phyloP scores from a whole-genome alignment of 2,888 invertebrate genomes.

The Tuberolachnus salignus region DNA sequence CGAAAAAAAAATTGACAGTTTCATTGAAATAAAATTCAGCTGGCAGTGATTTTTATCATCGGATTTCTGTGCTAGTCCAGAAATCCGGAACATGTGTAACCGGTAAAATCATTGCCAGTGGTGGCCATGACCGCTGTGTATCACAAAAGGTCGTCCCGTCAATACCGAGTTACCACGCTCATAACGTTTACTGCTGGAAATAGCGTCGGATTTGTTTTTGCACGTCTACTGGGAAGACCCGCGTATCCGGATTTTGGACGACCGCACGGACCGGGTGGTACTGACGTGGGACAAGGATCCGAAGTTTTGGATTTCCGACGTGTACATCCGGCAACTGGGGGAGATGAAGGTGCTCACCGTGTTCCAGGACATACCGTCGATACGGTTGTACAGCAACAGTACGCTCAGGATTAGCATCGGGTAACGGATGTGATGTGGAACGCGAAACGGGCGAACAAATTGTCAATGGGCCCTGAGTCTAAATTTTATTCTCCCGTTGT shows the following conservation, averaged over 20 bases:
- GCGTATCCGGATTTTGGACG: conserved; percentile 63
- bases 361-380: conserved; percentile 70
- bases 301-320: conserved; percentile 68
- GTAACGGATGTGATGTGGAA: conserved; percentile 63
- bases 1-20: too few relatives aligned
- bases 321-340: conserved; percentile 71
- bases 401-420: conserved; percentile 72
- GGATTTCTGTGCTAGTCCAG: too few relatives aligned
- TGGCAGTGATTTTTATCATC: too few relatives aligned
- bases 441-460: background rate
- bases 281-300: conserved; percentile 61
- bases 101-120: too few relatives aligned
- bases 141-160: too few relatives aligned
- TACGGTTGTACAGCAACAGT: conserved; percentile 69
- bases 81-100: too few relatives aligned
- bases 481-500: background rate
- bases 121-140: too few relatives aligned
- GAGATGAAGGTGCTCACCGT: conserved; percentile 70
- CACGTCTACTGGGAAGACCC: conserved; percentile 71
- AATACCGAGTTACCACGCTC: too few relatives aligned
- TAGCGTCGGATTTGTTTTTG: conserved; percentile 70
- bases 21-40: too few relatives aligned
- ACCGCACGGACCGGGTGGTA: conserved; percentile 62
- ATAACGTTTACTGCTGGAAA: too few relatives aligned
- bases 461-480: background rate